These are phyloP conservation scores for Drosophila nigromelanica DNA, from an alignment of 1,140 invertebrate species.

Conservation along the genomic window DNA sequence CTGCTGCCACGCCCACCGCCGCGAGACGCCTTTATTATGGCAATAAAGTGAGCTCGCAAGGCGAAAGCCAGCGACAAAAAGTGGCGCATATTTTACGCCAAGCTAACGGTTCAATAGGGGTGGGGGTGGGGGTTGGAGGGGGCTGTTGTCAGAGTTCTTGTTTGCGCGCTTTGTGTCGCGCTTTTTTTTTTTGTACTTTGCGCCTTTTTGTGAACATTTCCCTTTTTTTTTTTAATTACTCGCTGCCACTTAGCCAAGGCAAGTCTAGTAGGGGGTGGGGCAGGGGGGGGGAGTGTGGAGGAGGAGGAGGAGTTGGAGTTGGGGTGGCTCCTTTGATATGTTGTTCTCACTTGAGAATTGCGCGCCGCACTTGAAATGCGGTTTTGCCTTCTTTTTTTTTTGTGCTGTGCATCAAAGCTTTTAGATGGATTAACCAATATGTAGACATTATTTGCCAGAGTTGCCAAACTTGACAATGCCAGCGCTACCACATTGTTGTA, in stretches of 20 bases:
- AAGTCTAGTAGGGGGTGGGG: not conserved
- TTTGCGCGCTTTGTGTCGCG: slow-evolving; percentile 48
- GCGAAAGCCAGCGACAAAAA: slow-evolving; percentile 27
- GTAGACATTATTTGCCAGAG: slow-evolving; percentile 5
- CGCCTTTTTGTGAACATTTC: slow-evolving; percentile 74
- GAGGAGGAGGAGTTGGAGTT: no score
- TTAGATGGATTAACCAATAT: slow-evolving; percentile 76
- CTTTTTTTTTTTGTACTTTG: slow-evolving; percentile 52
- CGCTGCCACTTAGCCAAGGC: slow-evolving; percentile 59
- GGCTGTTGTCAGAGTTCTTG: not conserved
- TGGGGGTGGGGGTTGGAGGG: not conserved
- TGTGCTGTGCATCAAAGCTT: slow-evolving; percentile 69
- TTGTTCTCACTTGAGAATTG: no score
- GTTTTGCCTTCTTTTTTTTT: not conserved
- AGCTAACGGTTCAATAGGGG: not conserved
- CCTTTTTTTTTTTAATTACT: slow-evolving; percentile 70
- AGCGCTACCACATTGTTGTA: slow-evolving; percentile 15
- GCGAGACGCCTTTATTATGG: slow-evolving; percentile 70
- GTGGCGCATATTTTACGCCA: slow-evolving; percentile 69
- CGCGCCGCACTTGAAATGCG: no score
- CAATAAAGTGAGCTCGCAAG: slow-evolving; percentile 65
- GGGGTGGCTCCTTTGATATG: slow-evolving; percentile 52
- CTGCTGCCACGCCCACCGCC: slow-evolving; percentile 60
- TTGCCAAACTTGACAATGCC: slow-evolving; percentile 71
- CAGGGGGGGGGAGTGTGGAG: not conserved